phyloP scores from a whole-genome alignment of 2,113 vertebrate species.

The Tinamus guttatus region DNA sequence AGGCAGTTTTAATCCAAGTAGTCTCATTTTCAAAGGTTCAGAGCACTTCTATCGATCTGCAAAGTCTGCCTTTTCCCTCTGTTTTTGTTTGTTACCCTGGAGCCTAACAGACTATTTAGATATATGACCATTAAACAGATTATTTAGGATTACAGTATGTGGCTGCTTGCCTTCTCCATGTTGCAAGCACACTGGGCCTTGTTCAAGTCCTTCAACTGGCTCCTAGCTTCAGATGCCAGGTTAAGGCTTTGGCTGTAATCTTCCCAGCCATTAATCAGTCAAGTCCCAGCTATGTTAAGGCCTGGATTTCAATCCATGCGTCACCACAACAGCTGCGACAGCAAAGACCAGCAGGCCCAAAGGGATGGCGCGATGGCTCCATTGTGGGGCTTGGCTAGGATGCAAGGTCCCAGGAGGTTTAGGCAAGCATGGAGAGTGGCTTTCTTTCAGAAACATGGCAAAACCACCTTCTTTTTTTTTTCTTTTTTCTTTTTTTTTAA shows the following conservation, averaged over 20 bases:
- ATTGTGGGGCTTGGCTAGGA: background rate
- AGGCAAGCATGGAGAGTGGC: rapidly evolving
- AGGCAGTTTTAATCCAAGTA: background rate
- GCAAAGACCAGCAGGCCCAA: rapidly evolving
- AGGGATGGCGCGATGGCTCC: background rate
- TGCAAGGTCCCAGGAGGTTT: background rate
- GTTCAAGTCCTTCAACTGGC: background rate
- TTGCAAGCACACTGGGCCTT: rapidly evolving
- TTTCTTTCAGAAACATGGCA: background rate
- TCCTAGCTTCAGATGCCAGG: background rate
- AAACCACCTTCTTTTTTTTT: background rate
- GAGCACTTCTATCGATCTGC: background rate
- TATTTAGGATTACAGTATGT: background rate
- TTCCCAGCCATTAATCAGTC: background rate
- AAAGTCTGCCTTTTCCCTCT: background rate
- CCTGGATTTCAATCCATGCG: background rate
- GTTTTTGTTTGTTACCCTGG: background rate
- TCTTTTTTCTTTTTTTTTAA: background rate
- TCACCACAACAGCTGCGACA: background rate
- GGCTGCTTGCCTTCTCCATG: background rate
- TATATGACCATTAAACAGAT: background rate
- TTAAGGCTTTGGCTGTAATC: background rate
- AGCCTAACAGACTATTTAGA: background rate
- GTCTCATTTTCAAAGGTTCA: background rate
- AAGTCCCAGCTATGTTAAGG: background rate